Conservation (phyloP, 2,797 vertebrate genomes). For the Myotis vivesi region DNA sequence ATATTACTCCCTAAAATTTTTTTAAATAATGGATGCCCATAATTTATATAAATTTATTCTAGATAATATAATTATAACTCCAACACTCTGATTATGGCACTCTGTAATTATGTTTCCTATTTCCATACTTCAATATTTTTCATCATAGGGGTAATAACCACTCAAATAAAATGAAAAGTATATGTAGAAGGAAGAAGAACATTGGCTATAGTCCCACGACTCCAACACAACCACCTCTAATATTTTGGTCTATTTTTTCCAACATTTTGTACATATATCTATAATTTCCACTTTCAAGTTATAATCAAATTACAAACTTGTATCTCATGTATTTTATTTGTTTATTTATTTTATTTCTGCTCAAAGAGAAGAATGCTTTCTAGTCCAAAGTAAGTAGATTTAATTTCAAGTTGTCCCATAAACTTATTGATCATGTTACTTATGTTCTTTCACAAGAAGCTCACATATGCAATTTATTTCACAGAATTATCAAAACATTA, state of each 20-base stretch:
- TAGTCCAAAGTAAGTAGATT: neutral
- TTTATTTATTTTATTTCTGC: conserved; percentile 13
- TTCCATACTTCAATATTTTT: conserved; percentile 35
- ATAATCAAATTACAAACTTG: conserved; percentile 25
- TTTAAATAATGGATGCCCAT: neutral
- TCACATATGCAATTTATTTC: neutral
- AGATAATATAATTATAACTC: neutral
- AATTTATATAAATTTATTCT: conserved; percentile 48
- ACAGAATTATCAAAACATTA: neutral
- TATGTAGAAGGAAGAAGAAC: neutral
- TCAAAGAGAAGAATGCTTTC: neutral
- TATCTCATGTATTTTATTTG: neutral
- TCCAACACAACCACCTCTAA: neutral
- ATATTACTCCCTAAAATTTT: neutral
- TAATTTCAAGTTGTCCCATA: neutral
- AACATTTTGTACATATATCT: neutral
- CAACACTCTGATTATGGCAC: conserved; percentile 7
- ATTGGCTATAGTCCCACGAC: neutral
- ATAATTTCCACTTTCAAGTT: conserved; percentile 9
- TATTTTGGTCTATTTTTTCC: neutral
- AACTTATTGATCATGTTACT: neutral
- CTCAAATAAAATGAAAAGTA: conserved; percentile 31
- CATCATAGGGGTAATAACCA: neutral
- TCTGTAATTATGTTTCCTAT: conserved; percentile 27
- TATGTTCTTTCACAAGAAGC: neutral